Percentiles rank a stretch among this genome's conserved stretches.
Evolutionary conservation across 1,140 invertebrate genomes (phyloP).

Genomic region (Mesaphorura yosii): DNA sequence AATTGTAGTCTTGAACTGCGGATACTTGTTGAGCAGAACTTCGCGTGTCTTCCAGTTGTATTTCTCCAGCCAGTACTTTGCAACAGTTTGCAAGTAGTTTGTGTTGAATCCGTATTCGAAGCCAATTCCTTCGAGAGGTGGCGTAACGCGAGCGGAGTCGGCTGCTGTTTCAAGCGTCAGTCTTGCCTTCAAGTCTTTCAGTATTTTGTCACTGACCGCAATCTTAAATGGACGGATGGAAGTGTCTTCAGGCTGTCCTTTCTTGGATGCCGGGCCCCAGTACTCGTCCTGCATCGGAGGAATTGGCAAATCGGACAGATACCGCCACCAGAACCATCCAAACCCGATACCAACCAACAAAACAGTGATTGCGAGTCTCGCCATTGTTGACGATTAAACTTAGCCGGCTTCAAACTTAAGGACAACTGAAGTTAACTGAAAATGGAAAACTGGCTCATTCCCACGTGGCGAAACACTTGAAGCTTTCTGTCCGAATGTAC

Average conservation of each 20-base stretch:
- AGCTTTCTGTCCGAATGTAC: too few species aligned
- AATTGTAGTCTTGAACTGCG: slow-evolving; percentile 42
- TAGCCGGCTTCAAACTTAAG: too few species aligned
- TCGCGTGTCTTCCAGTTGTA: slow-evolving; percentile 43
- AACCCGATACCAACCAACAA: too few species aligned
- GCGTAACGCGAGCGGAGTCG: slow-evolving; percentile 35
- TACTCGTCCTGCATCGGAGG: background rate
- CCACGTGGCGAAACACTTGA: too few species aligned
- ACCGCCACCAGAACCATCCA: too few species aligned
- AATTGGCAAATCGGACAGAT: too few species aligned
- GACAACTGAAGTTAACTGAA: too few species aligned
- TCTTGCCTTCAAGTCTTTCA: slow-evolving; percentile 49
- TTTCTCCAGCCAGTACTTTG: slow-evolving; percentile 49
- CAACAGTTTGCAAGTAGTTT: slow-evolving; percentile 51
- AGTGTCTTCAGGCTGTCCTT: slow-evolving; percentile 14
- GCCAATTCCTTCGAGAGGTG: slow-evolving; percentile 52
- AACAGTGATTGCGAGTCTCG: too few species aligned
- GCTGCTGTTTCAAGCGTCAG: slow-evolving; percentile 41
- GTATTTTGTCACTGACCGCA: slow-evolving; percentile 37
- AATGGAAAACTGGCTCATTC: too few species aligned
- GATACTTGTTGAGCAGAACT: slow-evolving; percentile 37
- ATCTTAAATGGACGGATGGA: slow-evolving; percentile 19
- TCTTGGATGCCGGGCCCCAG: slow-evolving; percentile 10
- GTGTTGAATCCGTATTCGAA: slow-evolving; percentile 70
- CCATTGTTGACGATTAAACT: too few species aligned